A percentile compares a stretch with the other conserved stretches of the same genome.
Conservation (phyloP, 53 echinoderm and acorn worm genomes). For the Actinopyga echinites region DNA sequence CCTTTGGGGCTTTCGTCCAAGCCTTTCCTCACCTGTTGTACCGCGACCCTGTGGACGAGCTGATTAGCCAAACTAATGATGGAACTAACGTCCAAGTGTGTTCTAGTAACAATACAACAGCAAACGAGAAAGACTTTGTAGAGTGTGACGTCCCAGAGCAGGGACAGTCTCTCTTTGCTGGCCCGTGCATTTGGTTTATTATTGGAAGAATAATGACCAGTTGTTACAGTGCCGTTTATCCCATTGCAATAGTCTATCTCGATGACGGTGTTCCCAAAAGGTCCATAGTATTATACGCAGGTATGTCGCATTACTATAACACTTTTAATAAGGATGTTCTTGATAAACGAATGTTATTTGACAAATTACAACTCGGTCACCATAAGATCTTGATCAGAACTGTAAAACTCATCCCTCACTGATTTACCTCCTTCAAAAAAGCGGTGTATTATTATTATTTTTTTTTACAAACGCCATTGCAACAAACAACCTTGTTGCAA, state of each 20-base stretch:
- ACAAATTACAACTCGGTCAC: too few species aligned
- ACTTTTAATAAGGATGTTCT: too few species aligned
- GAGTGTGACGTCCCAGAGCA: not conserved
- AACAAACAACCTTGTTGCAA: too few species aligned
- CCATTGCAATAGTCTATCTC: not conserved
- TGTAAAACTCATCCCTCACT: too few species aligned
- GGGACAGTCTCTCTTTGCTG: not conserved
- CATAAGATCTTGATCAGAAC: too few species aligned
- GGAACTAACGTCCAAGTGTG: not conserved
- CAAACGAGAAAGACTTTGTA: not conserved
- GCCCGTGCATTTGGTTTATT: not conserved
- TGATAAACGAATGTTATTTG: too few species aligned
- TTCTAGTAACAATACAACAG: not conserved
- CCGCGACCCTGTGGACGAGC: not conserved
- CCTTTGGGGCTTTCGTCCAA: slow-evolving; percentile 6
- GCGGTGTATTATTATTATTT: too few species aligned
- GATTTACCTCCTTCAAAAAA: too few species aligned
- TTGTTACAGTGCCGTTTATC: not conserved
- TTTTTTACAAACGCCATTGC: too few species aligned
- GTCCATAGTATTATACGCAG: slow-evolving; percentile 15
- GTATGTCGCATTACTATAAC: too few species aligned
- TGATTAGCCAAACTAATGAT: not conserved
- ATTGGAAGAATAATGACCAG: not conserved
- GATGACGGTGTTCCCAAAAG: slow-evolving; percentile 11
- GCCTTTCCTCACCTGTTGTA: slow-evolving; percentile 12